phyloP scores from a whole-genome alignment of 64 coral and sea anemone genomes.

The Montipora cactus region DNA sequence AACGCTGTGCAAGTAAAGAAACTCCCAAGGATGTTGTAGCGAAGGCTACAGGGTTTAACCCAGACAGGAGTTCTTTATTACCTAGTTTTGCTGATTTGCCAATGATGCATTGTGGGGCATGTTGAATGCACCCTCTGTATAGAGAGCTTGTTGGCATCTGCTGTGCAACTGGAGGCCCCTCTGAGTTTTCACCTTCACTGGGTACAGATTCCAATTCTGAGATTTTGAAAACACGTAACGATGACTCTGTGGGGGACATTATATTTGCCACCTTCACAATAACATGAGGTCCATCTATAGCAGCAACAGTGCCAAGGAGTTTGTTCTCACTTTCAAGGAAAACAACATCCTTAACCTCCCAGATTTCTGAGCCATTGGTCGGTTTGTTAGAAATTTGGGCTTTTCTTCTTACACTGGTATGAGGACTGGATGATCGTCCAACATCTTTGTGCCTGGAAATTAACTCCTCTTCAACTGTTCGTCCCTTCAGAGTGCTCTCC shows the following conservation, averaged over 20 bases:
- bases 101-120: slow-evolving; percentile 72
- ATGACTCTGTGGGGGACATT: slow-evolving; percentile 62
- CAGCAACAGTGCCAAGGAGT: slow-evolving; percentile 85
- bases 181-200: slow-evolving; percentile 20
- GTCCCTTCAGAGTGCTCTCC: not conserved
- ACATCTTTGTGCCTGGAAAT: slow-evolving; percentile 6
- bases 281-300: slow-evolving; percentile 94
- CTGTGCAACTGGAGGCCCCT: slow-evolving; percentile 43
- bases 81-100: not conserved
- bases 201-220: slow-evolving; percentile 85
- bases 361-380: slow-evolving; percentile 61
- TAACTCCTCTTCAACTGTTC: slow-evolving; percentile 29
- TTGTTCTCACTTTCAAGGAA: slow-evolving; percentile 96
- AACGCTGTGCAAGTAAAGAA: slow-evolving; percentile 65
- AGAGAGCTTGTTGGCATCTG: slow-evolving; percentile 49
- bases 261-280: slow-evolving; percentile 77
- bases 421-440: slow-evolving; percentile 34
- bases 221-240: slow-evolving; percentile 91
- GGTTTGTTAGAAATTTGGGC: slow-evolving; percentile 16
- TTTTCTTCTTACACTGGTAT: slow-evolving; percentile 60
- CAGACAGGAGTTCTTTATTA: slow-evolving; percentile 71
- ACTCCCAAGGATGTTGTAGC: slow-evolving; percentile 80
- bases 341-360: slow-evolving; percentile 89
- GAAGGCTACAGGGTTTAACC: slow-evolving; percentile 79
- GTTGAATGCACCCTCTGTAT: slow-evolving; percentile 88